These are phyloP conservation scores for Torymus texanus DNA, from an alignment of 2,888 invertebrate genomes.

Conservation along the genomic window DNA sequence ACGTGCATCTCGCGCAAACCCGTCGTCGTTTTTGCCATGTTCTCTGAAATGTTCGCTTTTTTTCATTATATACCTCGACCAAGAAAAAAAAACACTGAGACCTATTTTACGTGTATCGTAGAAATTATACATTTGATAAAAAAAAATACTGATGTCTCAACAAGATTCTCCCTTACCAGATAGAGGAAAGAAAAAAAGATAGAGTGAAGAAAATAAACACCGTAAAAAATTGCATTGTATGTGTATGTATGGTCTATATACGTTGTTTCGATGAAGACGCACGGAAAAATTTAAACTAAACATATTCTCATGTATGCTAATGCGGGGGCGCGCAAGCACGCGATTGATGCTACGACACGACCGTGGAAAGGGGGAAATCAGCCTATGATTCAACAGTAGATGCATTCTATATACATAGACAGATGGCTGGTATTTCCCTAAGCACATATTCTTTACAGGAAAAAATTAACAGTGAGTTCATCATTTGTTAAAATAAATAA, in stretches of 20 bases:
- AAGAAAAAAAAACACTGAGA: slow-evolving; percentile 34
- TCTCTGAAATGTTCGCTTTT: too few species aligned
- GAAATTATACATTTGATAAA: slow-evolving; percentile 40
- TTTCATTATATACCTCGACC: neutral
- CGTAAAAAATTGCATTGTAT: slow-evolving; percentile 38
- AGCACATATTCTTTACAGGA: neutral
- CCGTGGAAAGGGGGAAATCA: slow-evolving; percentile 32
- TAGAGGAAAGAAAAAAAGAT: slow-evolving; percentile 5
- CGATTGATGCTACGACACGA: slow-evolving; percentile 15
- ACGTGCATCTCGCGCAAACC: slow-evolving; percentile 32
- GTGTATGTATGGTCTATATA: neutral
- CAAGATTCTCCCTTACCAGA: slow-evolving; percentile 18
- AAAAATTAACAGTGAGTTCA: neutral
- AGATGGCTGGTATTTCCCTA: slow-evolving; percentile 29
- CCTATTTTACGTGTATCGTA: slow-evolving; percentile 16
- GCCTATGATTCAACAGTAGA: slow-evolving; percentile 28
- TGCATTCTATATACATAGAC: slow-evolving; percentile 12
- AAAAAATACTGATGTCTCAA: slow-evolving; percentile 44
- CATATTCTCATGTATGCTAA: slow-evolving; percentile 29
- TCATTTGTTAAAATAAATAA: neutral
- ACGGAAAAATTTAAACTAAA: slow-evolving; percentile 52
- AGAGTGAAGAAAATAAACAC: slow-evolving; percentile 34
- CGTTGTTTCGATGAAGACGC: slow-evolving; percentile 22
- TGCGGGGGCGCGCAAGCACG: slow-evolving; percentile 31
- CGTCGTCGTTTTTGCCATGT: neutral